Evolutionary conservation across 2,113 vertebrate species (phyloP).

Genomic region (Labrus mixtus): DNA sequence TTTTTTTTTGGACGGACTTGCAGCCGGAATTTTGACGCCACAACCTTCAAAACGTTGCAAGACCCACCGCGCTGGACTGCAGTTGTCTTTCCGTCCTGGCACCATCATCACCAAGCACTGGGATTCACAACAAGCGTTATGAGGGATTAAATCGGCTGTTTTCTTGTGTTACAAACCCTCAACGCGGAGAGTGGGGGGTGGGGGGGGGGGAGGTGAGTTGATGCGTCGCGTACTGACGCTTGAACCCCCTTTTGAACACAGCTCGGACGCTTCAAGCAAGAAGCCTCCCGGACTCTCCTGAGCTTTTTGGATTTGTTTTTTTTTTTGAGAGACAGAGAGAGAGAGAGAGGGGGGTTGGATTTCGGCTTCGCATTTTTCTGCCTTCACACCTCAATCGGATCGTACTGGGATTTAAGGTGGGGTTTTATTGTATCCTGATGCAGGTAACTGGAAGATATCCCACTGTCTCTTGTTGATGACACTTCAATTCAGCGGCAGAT

Average conservation of each 20-base stretch:
- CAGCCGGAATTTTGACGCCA: slow-evolving; percentile 53
- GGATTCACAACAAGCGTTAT: slow-evolving; percentile 48
- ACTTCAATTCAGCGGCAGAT: slow-evolving; percentile 67
- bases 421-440: slow-evolving; percentile 60
- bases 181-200: slow-evolving; percentile 12
- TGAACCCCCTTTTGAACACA: slow-evolving; percentile 38
- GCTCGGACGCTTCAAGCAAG: slow-evolving; percentile 36
- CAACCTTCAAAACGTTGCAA: slow-evolving; percentile 46
- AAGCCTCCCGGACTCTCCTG: slow-evolving; percentile 41
- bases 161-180: slow-evolving; percentile 20
- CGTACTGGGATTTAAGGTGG: slow-evolving; percentile 72
- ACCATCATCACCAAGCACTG: slow-evolving; percentile 39
- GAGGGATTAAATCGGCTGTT: slow-evolving; percentile 36
- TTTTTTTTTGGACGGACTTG: slow-evolving; percentile 46
- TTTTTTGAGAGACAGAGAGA: too few species aligned
- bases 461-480: slow-evolving; percentile 54
- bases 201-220: slow-evolving; percentile 30
- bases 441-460: slow-evolving; percentile 65
- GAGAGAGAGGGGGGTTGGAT: neutral
- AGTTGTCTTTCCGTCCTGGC: slow-evolving; percentile 48
- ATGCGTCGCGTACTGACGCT: slow-evolving; percentile 45
- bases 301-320: slow-evolving; percentile 25
- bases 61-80: slow-evolving; percentile 46
- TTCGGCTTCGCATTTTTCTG: slow-evolving; percentile 33
- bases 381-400: slow-evolving; percentile 45